Conservation (phyloP, 2,113 vertebrate species). For the Entelurus aequoreus region DNA sequence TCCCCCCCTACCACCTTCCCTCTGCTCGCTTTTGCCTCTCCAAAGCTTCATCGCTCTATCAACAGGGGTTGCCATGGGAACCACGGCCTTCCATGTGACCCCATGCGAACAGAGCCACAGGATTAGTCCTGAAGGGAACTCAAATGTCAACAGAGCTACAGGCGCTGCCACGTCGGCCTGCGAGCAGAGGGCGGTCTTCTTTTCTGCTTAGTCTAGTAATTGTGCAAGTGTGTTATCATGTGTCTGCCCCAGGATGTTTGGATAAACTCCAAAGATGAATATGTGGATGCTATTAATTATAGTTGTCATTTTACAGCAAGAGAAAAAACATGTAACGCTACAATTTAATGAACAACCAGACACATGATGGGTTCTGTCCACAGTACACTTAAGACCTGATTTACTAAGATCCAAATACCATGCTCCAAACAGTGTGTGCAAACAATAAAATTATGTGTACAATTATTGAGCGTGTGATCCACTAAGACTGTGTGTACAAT, state of each 20-base stretch:
- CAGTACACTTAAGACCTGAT: too few relatives aligned
- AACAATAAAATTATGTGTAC: too few relatives aligned
- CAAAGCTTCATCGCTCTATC: slow-evolving; percentile 54
- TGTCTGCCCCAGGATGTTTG: background rate
- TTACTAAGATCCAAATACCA: too few relatives aligned
- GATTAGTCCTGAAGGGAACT: slow-evolving; percentile 69
- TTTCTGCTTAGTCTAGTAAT: slow-evolving; percentile 22
- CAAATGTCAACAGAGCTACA: slow-evolving; percentile 64
- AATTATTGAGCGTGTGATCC: too few relatives aligned
- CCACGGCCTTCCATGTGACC: slow-evolving; percentile 60
- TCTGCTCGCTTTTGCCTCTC: slow-evolving; percentile 28
- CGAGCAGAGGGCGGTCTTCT: slow-evolving; percentile 29
- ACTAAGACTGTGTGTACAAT: too few relatives aligned
- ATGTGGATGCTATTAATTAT: background rate
- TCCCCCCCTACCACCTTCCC: slow-evolving; percentile 36
- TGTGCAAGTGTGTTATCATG: slow-evolving; percentile 27
- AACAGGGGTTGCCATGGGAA: slow-evolving; percentile 65
- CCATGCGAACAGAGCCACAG: slow-evolving; percentile 63
- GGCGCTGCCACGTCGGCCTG: slow-evolving; percentile 59
- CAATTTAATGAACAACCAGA: too few relatives aligned
- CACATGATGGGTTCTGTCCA: too few relatives aligned
- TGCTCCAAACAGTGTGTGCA: too few relatives aligned
- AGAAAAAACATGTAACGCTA: background rate
- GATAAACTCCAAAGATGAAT: slow-evolving; percentile 5
- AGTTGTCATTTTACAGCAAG: background rate